Evolutionary conservation across 2,113 vertebrate species (phyloP).

Genomic region (Zapornia atra): DNA sequence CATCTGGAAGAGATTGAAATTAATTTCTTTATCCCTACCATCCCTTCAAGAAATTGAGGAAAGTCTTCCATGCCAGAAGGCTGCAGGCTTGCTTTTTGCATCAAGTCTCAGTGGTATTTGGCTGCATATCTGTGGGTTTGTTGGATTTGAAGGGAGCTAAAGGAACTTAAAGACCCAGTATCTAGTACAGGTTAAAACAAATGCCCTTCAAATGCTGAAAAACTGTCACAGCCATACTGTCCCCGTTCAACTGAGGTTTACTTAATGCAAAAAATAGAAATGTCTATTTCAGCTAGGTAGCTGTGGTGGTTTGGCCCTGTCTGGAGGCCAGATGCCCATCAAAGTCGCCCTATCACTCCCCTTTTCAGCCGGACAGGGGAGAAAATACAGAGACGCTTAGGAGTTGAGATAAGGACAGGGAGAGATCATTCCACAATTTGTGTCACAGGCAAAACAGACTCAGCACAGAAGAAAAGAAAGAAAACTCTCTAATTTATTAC

Average conservation of each 20-base stretch:
- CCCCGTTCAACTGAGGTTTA: not conserved
- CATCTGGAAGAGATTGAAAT: not conserved
- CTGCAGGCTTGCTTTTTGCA: not conserved
- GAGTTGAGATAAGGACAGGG: no score
- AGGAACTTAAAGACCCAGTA: not conserved
- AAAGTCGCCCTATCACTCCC: no score
- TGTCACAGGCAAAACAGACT: no score
- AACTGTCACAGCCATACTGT: not conserved
- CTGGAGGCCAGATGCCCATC: no score
- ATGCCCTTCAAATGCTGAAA: not conserved
- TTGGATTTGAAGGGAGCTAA: not conserved
- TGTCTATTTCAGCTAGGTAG: not conserved
- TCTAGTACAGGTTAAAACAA: not conserved
- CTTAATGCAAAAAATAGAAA: not conserved
- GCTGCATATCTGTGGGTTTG: not conserved
- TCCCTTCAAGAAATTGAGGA: not conserved
- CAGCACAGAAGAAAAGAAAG: no score
- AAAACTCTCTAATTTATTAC: no score
- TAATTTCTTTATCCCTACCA: not conserved
- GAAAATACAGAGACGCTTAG: no score
- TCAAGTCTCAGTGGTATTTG: not conserved
- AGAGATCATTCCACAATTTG: no score
- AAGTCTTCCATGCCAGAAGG: not conserved
- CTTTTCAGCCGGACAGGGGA: no score
- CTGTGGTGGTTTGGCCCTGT: no score